Percentiles rank a stretch among this genome's conserved stretches.
phyloP scores from a whole-genome alignment of 2,888 invertebrate species.

The Melanotus villosus region DNA sequence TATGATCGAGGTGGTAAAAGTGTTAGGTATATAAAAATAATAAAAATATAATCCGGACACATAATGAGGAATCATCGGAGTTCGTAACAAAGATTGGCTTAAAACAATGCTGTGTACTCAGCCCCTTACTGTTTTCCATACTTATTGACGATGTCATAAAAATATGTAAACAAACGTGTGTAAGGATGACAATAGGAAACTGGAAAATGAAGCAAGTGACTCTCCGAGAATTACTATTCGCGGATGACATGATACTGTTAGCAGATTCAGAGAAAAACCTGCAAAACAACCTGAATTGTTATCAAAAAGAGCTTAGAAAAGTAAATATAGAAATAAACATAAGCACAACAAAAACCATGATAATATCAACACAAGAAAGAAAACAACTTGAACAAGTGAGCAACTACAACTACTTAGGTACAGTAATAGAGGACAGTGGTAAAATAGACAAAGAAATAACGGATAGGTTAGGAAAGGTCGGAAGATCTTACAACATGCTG shows the following conservation, averaged over 20 bases:
- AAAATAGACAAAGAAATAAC: too few species aligned
- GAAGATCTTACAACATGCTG: too few species aligned
- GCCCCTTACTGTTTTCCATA: neutral
- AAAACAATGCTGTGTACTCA: neutral
- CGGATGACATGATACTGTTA: neutral
- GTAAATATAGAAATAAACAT: too few species aligned
- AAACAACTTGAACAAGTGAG: too few species aligned
- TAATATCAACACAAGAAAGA: too few species aligned
- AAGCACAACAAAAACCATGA: too few species aligned
- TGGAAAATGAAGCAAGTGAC: neutral
- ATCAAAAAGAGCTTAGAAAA: too few species aligned
- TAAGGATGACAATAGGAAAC: neutral
- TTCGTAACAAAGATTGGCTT: neutral
- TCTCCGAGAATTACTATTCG: neutral
- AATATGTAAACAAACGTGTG: neutral
- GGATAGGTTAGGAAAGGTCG: too few species aligned
- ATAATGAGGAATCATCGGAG: neutral
- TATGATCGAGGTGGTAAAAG: slow-evolving; percentile 11
- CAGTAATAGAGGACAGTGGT: too few species aligned
- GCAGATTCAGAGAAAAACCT: neutral
- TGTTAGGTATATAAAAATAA: slow-evolving; percentile 19
- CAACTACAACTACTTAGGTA: too few species aligned
- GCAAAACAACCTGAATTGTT: too few species aligned
- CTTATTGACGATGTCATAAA: neutral
- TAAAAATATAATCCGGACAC: slow-evolving; percentile 19